These are phyloP conservation scores for Pachypanchax playfairii DNA, from an alignment of 2,113 vertebrate genomes.

Conservation along the genomic window DNA sequence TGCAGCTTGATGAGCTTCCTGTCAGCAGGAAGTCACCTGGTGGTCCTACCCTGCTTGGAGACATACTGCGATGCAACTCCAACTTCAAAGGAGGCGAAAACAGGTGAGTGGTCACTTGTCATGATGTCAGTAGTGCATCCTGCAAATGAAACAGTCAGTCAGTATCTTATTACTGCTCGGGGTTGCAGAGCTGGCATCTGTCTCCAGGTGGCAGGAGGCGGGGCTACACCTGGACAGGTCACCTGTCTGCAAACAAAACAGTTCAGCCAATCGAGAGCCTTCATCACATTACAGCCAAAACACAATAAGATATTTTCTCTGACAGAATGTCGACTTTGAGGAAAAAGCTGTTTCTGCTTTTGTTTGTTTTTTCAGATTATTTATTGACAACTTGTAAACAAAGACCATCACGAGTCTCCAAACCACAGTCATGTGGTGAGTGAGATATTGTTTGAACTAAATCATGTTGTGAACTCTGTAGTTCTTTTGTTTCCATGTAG, in stretches of 20 bases:
- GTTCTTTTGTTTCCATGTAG: too few relatives aligned
- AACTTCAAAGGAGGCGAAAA: constrained; percentile 96
- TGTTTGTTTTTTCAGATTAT: too few relatives aligned
- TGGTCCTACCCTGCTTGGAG: constrained; percentile 88
- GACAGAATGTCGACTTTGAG: neutral
- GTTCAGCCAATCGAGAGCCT: neutral
- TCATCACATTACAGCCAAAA: neutral
- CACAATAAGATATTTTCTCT: neutral
- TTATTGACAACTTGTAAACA: too few relatives aligned
- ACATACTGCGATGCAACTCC: constrained; percentile 98
- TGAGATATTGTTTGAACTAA: too few relatives aligned
- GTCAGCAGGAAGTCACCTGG: neutral
- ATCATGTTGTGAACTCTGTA: too few relatives aligned
- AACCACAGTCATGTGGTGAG: too few relatives aligned
- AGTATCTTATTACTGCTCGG: too few relatives aligned
- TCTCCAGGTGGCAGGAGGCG: too few relatives aligned
- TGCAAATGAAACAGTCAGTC: constrained; percentile 59
- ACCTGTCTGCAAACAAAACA: too few relatives aligned
- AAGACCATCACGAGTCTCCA: too few relatives aligned
- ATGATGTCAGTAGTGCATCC: constrained; percentile 94
- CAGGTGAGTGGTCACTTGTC: constrained; percentile 96
- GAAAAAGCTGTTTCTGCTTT: neutral
- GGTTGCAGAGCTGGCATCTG: too few relatives aligned
- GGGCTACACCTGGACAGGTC: too few relatives aligned
- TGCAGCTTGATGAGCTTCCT: neutral